Evolutionary conservation across 1,140 invertebrate species (phyloP), one percentile per base, ranked within the genome.

Genomic region (Druon quercuslanigerum): DNA sequence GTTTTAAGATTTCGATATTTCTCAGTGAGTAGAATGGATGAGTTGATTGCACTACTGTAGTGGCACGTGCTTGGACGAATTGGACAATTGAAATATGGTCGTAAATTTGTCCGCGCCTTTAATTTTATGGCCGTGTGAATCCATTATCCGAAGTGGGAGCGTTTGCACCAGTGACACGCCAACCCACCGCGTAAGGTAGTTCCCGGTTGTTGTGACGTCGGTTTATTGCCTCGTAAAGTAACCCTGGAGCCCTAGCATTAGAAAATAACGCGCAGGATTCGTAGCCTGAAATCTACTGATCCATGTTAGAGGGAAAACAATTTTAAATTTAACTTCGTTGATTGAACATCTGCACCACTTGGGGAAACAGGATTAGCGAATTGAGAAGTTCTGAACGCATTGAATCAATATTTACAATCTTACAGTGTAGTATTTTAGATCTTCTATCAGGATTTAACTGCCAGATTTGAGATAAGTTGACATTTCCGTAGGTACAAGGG

Each of bases 211-310:
- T 87, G 89, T 87, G 85, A 90, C 87, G 88, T 87, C 83, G 81
- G 81, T 91, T 91, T 91, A 91, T 91, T 85, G 84, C 90, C 84
- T 90, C 90, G 86, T 91, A 91, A 91, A 91, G 77, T 83, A 87
- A 83, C 83, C 85, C 75, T 80, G 70, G 74, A 72, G 74, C 72
- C 71, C 82, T 83, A 83, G 87, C 84, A 87, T 90, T 89, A 90
- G 88, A 88, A 90, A 89, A 88, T 89, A 86, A 86, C 80, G 81
- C 66, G 77, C 76, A 75, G 77, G 76, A 84, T 81, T 77, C 77
- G 81, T 81, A 80, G 71, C 80, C 79, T 76, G 80, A 80, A 79
- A 66, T 33, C 25, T 25, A 66, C 57, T 66, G 11, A 66, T 66
- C 25, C 60, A 16, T 40, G 60, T 25, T 66, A 8, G 25, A 33